phyloP scores from a whole-genome alignment of 2,888 invertebrate species.

The Dione juno region DNA sequence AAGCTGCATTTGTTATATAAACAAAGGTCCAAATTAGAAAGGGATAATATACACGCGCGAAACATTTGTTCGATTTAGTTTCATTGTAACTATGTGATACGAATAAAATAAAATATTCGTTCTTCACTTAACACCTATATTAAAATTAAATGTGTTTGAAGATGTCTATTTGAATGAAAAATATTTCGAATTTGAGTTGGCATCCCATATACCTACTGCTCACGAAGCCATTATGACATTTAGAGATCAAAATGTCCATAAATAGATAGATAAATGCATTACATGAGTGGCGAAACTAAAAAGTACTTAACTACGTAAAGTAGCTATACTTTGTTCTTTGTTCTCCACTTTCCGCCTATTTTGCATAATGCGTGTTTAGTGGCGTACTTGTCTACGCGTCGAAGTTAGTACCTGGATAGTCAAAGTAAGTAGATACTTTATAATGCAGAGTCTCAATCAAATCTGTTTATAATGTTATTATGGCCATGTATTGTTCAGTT shows the following conservation, averaged over 20 bases:
- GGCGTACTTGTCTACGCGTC: conserved; percentile 15
- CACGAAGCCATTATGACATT: not conserved
- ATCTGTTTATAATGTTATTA: not conserved
- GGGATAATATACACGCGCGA: not conserved
- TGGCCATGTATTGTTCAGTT: too few relatives aligned
- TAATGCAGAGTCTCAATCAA: not conserved
- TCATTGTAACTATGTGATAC: too few relatives aligned
- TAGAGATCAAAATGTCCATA: not conserved
- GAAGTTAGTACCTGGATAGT: conserved; percentile 10
- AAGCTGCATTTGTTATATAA: conserved; percentile 3
- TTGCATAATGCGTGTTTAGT: conserved; percentile 17
- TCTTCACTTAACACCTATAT: too few relatives aligned
- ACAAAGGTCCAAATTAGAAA: not conserved
- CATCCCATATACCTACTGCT: not conserved
- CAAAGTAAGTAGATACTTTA: conserved; percentile 1
- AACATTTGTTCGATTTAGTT: not conserved
- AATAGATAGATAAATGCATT: conserved; percentile 3
- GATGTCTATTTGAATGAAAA: too few relatives aligned
- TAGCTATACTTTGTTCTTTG: conserved; percentile 1
- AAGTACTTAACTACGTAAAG: not conserved
- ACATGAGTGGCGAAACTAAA: not conserved
- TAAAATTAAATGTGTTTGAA: too few relatives aligned
- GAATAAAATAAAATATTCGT: too few relatives aligned
- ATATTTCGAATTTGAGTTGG: too few relatives aligned
- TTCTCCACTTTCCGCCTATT: conserved; percentile 16